These are phyloP conservation scores for Bombus superbus DNA, from an alignment of 1,140 invertebrate species.

Conservation along the genomic window DNA sequence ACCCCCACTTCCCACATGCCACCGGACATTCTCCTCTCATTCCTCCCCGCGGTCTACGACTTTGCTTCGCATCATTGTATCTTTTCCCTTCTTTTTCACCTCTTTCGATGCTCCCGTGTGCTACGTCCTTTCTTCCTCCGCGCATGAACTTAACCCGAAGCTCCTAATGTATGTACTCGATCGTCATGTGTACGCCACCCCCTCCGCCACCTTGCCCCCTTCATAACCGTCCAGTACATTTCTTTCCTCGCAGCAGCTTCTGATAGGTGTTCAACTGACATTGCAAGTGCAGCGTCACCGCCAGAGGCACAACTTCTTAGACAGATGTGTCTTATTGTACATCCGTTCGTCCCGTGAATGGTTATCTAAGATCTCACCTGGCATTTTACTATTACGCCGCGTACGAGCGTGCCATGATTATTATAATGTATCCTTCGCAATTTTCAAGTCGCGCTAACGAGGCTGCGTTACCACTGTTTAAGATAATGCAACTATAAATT, in stretches of 20 bases:
- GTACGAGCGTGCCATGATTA: conserved; percentile 6
- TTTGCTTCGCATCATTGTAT: conserved; percentile 49
- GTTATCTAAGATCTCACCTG: conserved; percentile 21
- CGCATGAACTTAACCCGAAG: conserved; percentile 31
- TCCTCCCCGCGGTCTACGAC: conserved; percentile 24
- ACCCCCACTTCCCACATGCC: conserved; percentile 58
- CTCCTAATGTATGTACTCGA: conserved; percentile 30
- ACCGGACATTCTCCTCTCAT: conserved; percentile 60
- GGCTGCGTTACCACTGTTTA: conserved; percentile 18
- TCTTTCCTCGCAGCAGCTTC: conserved; percentile 5
- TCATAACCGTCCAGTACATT: conserved; percentile 12
- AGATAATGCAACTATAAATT: conserved; percentile 25
- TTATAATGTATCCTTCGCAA: conserved; percentile 30
- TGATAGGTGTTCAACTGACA: conserved; percentile 43
- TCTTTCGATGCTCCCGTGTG: not conserved
- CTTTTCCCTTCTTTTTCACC: conserved; percentile 46
- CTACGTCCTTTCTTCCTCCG: conserved; percentile 47
- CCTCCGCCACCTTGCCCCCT: not conserved
- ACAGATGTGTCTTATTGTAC: conserved; percentile 44
- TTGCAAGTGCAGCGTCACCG: conserved; percentile 38
- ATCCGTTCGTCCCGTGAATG: conserved; percentile 31
- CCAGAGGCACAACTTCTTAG: conserved; percentile 21
- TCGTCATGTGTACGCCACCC: not conserved
- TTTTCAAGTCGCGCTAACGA: conserved; percentile 32
- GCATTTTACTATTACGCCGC: conserved; percentile 19